Evolutionary conservation across 2,797 vertebrate genomes (phyloP), one percentile per base, ranked within the genome.

Genomic region (Platalea minor): DNA sequence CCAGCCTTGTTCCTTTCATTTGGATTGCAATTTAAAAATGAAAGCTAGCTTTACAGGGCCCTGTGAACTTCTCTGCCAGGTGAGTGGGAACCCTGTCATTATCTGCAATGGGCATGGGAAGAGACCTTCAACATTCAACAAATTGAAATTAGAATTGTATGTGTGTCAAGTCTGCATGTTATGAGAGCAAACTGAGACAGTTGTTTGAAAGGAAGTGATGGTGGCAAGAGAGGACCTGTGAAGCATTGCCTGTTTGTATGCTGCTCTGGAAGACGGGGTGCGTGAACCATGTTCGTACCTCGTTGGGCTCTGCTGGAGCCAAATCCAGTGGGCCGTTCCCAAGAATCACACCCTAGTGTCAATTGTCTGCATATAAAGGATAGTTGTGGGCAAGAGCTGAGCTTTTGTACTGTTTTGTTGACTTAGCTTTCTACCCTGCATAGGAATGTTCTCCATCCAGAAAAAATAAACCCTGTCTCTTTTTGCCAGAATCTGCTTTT

Each of bases 391-490:
- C 87, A 96, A 91, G 81, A 93, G 57, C 78, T 78, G 67, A 14
- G 74, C 80, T 94, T 97, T 95, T 96, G 93, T 95, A 29, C 76
- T 88, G 0, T 60, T 80, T 85, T 97, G 95, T 96, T 97, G 95
- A 96, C 88, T 94, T 95, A 92, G 94, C 83, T 88, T 95, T 96
- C 90, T 96, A 79, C 92, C 94, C 85, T 85, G 29, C 67, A 9
- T 57, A 94, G 78, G 94, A 95, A 93, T 96, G 96, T 86, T 95
- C 78, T 84, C 63, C 67, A 94, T 96, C 89, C n/a, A 96, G 89
- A 95, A 91, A 61, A 90, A 88, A 89, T 39, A 96, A 95, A 88
- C 77, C 78, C 63, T 70, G 28, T 77, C 67, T 94, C 79, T 81
- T 94, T 91, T 94, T 80, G 83, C 83, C 89, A 92, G 89, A 93